Evolutionary conservation across 2,797 vertebrate species (phyloP).

Genomic region (Karalla daura): DNA sequence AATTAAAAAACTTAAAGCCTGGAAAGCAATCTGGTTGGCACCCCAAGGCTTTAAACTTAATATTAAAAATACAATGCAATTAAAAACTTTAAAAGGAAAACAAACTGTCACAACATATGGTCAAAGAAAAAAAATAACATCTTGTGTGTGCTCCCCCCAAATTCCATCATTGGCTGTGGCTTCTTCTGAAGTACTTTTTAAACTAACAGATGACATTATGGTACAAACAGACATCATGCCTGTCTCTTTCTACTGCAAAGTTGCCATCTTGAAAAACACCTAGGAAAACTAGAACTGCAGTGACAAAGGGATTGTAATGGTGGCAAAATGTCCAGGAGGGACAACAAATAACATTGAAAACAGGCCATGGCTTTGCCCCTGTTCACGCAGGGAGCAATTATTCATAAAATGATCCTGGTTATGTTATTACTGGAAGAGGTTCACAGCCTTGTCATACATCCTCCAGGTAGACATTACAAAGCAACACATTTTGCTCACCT

Average conservation of each 20-base stretch:
- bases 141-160: not conserved
- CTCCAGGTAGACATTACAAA: conserved; percentile 60
- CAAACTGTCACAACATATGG: too few relatives aligned
- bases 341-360: conserved; percentile 4
- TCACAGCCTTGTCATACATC: conserved; percentile 52
- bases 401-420: conserved; percentile 56
- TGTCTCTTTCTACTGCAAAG: not conserved
- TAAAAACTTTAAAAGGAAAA: too few relatives aligned
- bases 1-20: too few relatives aligned
- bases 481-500: conserved; percentile 24
- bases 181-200: not conserved
- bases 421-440: conserved; percentile 64
- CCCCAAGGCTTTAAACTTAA: too few relatives aligned
- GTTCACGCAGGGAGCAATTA: conserved; percentile 71
- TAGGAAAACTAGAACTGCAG: not conserved
- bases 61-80: too few relatives aligned
- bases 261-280: not conserved
- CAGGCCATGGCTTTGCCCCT: conserved; percentile 22
- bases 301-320: conserved; percentile 6
- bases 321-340: conserved; percentile 24
- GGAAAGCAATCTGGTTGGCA: too few relatives aligned
- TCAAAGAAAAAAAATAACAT: not conserved
- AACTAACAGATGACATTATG: not conserved
- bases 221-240: not conserved
- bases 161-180: too few relatives aligned